Base-by-base conservation (phyloP, 1,140 invertebrate genomes). In the Cydia amplana region DNA sequence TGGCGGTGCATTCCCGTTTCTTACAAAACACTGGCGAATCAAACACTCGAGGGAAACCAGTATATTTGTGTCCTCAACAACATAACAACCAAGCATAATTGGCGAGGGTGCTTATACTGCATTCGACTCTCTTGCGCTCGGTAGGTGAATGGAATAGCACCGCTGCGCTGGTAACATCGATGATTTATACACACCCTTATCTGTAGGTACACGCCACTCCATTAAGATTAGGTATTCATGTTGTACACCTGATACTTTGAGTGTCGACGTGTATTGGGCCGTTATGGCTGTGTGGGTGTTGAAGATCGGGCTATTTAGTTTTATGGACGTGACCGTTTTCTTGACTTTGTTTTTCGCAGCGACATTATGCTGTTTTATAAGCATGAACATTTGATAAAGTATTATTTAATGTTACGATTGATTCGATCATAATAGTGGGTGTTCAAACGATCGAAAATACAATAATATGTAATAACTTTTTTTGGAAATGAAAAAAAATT, bases 141-240 rank as follows among this genome's bases (percentile, higher is more conserved):
- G 46, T 7, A 74, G 7, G 77, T 83, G 83, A 82, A 83, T 86
- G 82, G 85, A 88, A 88, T 60, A 60, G 20, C 83, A 87, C 84
- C 85, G 9, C 77, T 76, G 46, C 85, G 9, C 77, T 76, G 46
- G 55, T 23, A 60, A 60, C 55, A 60, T 67, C 82, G 81, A 90
- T 90, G 88, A 91, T 91, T 90, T 90, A 90, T 85, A 83, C 83
- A 77, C 76, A 67, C 85, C 82, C 85, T 89, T 86, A 88, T 88
- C 85, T 84, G 74, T 77, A 73, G 78, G 78, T 82, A 80, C 79
- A 78, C 82, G 81, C 76, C 76, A 81, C 82, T 86, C 88, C 88
- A 91, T 92, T 91, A 89, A 86, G 85, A 90, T 92, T 92, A 92
- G 87, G 81, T 91, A 91, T 90, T 90, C 89, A 91, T 85, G 86